phyloP scores from a whole-genome alignment of 2,113 vertebrate species.

The Melierax canorus region DNA sequence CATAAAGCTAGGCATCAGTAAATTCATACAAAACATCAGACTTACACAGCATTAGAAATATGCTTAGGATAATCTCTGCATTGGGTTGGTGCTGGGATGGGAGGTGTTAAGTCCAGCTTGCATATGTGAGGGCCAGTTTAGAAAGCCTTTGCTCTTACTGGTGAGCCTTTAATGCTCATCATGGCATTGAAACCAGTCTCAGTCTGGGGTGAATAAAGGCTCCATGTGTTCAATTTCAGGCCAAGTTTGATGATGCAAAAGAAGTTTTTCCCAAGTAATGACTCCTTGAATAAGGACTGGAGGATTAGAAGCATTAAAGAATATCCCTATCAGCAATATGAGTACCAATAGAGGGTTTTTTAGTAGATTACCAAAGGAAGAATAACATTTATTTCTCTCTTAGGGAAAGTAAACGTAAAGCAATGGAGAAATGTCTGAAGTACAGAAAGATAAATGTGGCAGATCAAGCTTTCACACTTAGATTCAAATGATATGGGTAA shows the following conservation, averaged over 20 bases:
- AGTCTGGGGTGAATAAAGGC: background rate
- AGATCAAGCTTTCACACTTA: background rate
- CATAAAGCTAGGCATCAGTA: background rate
- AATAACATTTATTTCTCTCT: background rate
- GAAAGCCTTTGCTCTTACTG: background rate
- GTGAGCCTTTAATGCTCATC: background rate
- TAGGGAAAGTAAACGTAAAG: background rate
- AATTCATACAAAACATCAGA: background rate
- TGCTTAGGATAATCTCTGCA: background rate
- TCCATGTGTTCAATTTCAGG: background rate
- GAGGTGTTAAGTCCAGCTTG: background rate
- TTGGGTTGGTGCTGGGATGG: background rate
- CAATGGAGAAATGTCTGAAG: background rate
- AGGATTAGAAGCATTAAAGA: background rate
- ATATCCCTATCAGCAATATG: background rate
- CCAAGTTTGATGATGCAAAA: background rate
- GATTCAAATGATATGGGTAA: background rate
- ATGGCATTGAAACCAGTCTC: background rate
- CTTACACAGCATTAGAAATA: background rate
- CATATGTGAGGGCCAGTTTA: background rate
- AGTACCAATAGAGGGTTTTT: background rate
- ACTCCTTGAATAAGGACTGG: background rate
- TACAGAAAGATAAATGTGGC: background rate
- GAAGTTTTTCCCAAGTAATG: background rate
- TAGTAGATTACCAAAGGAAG: background rate